phyloP scores from a whole-genome alignment of 2,113 vertebrate genomes.

The Brienomyrus longianalis region DNA sequence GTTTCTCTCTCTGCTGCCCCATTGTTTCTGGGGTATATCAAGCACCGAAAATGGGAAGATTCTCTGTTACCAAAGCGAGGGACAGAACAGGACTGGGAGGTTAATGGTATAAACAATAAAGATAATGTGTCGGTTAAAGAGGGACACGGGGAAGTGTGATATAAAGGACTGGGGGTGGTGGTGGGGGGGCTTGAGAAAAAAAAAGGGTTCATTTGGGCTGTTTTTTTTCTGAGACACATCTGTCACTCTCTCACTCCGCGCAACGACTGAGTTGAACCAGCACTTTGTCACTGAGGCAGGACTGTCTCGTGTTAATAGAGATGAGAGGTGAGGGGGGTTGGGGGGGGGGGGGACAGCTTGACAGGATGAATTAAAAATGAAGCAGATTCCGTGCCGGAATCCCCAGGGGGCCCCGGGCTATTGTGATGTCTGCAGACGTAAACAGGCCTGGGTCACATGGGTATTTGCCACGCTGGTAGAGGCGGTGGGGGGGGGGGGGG shows the following conservation, averaged over 20 bases:
- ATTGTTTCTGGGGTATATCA: background rate
- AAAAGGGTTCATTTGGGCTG: background rate
- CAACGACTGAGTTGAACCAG: constrained; percentile 13
- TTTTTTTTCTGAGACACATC: background rate
- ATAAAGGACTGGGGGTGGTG: background rate
- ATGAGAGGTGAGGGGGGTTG: constrained; percentile 52
- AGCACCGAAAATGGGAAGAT: background rate
- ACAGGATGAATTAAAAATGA: constrained; percentile 61
- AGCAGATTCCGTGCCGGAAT: constrained; percentile 58
- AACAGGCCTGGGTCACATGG: constrained; percentile 55
- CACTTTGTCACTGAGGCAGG: constrained; percentile 37
- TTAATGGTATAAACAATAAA: background rate
- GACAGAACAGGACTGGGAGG: background rate
- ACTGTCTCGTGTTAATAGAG: constrained; percentile 55
- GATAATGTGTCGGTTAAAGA: background rate
- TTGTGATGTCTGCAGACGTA: constrained; percentile 61
- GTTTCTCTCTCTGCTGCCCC: background rate
- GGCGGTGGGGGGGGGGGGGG: constrained; percentile 20
- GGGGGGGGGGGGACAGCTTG: constrained; percentile 48
- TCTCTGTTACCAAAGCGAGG: background rate
- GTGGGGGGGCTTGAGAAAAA: background rate
- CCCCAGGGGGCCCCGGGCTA: constrained; percentile 50
- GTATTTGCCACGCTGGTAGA: constrained; percentile 29
- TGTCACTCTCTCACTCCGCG: constrained; percentile 8
- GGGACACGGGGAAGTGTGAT: background rate